phyloP scores from a whole-genome alignment of 1,140 invertebrate species.

The Leptinotarsa texana region DNA sequence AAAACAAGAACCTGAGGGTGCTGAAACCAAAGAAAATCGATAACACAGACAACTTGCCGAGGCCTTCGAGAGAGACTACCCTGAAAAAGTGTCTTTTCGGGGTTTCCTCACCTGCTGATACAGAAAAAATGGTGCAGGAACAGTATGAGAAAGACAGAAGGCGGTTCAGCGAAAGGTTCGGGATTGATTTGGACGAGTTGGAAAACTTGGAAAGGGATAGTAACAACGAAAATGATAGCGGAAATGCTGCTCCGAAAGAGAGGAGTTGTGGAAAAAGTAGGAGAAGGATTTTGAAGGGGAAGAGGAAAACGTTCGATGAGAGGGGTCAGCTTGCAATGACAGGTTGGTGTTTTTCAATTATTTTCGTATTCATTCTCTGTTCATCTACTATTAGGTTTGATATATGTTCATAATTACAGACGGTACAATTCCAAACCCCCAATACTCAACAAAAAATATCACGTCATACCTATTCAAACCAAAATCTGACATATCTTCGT shows the following conservation, averaged over 20 bases:
- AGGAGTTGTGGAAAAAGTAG: background rate
- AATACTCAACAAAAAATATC: too few species aligned
- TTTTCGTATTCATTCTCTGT: too few species aligned
- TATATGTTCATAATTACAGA: too few species aligned
- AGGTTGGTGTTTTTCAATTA: slow-evolving; percentile 16
- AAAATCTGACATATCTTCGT: too few species aligned
- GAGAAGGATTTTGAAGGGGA: slow-evolving; percentile 17
- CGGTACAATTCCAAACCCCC: too few species aligned
- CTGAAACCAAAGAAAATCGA: slow-evolving; percentile 26
- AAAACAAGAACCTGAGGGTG: slow-evolving; percentile 26
- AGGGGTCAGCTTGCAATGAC: slow-evolving; percentile 18
- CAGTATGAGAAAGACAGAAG: slow-evolving; percentile 37
- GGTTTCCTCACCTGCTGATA: slow-evolving; percentile 33
- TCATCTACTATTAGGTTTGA: too few species aligned
- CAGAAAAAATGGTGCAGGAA: slow-evolving; percentile 39
- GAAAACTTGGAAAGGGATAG: slow-evolving; percentile 36
- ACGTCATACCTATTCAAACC: too few species aligned
- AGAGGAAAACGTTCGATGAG: slow-evolving; percentile 9
- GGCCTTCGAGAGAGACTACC: slow-evolving; percentile 13
- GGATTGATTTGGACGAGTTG: slow-evolving; percentile 39
- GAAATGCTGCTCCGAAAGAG: background rate
- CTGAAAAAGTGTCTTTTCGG: slow-evolving; percentile 43
- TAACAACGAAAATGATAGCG: slow-evolving; percentile 32
- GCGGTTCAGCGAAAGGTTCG: slow-evolving; percentile 37
- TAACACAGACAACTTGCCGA: slow-evolving; percentile 20